phyloP scores from a whole-genome alignment of 2,113 vertebrate genomes.

The Theristicus caerulescens region DNA sequence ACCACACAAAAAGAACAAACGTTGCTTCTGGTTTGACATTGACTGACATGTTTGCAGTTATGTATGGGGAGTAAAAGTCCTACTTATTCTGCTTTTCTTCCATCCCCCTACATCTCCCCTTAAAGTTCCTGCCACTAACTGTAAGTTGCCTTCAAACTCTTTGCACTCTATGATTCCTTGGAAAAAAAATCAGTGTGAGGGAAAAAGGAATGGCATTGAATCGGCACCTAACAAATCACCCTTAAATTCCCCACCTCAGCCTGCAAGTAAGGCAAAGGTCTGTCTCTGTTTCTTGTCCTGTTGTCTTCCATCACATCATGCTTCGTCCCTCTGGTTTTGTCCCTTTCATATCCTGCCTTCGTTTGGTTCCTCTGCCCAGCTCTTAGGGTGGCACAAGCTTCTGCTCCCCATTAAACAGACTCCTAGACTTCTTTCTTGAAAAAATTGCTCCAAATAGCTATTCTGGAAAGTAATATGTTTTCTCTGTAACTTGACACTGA shows the following conservation, averaged over 20 bases:
- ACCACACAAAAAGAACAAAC: not conserved
- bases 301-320: not conserved
- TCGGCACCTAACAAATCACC: not conserved
- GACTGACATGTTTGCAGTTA: not conserved
- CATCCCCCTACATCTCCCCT: not conserved
- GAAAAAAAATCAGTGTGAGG: not conserved
- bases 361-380: not conserved
- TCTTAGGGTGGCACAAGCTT: not conserved
- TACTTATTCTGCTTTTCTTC: not conserved
- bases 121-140: not conserved
- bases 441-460: not conserved
- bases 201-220: not conserved
- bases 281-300: not conserved
- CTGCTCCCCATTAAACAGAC: not conserved
- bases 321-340: not conserved
- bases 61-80: not conserved
- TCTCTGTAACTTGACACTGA: not conserved
- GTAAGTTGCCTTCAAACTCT: not conserved
- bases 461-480: not conserved
- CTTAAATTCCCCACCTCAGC: not conserved
- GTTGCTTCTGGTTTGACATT: not conserved
- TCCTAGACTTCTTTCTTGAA: not conserved
- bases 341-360: not conserved
- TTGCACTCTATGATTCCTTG: not conserved
- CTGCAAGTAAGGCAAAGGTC: not conserved